Percentiles rank a stretch among this genome's conserved stretches.
These are phyloP conservation scores for Eucera pruinosa DNA, from an alignment of 2,888 invertebrate species.

Conservation along the genomic window DNA sequence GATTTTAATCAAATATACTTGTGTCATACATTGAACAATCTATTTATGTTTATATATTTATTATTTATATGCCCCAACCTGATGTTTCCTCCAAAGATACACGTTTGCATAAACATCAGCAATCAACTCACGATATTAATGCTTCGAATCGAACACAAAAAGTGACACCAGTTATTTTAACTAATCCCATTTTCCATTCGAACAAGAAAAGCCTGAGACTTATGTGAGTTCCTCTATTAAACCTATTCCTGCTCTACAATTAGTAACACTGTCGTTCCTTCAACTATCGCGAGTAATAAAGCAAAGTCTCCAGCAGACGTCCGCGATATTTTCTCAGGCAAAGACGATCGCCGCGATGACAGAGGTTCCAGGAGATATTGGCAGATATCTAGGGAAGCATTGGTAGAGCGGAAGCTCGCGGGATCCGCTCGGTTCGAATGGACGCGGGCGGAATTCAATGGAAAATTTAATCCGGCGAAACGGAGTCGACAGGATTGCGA, in stretches of 20 bases:
- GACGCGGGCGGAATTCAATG: slow-evolving; percentile 54
- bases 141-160: too few relatives aligned
- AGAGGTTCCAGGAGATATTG: slow-evolving; percentile 32
- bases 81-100: too few relatives aligned
- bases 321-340: background rate
- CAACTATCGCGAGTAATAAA: slow-evolving; percentile 3
- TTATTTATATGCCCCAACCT: too few relatives aligned
- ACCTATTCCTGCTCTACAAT: background rate
- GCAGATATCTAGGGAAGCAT: background rate
- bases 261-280: background rate
- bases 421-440: slow-evolving; percentile 34
- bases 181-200: background rate
- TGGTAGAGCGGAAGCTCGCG: slow-evolving; percentile 21
- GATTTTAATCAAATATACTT: too few relatives aligned
- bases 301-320: background rate
- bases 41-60: too few relatives aligned
- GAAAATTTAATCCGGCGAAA: slow-evolving; percentile 59
- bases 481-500: slow-evolving; percentile 43
- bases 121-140: too few relatives aligned
- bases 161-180: too few relatives aligned
- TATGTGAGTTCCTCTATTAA: too few relatives aligned
- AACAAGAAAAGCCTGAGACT: background rate
- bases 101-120: too few relatives aligned
- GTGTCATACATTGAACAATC: too few relatives aligned
- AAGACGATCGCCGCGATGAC: slow-evolving; percentile 2